These are phyloP conservation scores for Microplitis demolitor DNA, from an alignment of 1,140 invertebrate species.

Conservation along the genomic window DNA sequence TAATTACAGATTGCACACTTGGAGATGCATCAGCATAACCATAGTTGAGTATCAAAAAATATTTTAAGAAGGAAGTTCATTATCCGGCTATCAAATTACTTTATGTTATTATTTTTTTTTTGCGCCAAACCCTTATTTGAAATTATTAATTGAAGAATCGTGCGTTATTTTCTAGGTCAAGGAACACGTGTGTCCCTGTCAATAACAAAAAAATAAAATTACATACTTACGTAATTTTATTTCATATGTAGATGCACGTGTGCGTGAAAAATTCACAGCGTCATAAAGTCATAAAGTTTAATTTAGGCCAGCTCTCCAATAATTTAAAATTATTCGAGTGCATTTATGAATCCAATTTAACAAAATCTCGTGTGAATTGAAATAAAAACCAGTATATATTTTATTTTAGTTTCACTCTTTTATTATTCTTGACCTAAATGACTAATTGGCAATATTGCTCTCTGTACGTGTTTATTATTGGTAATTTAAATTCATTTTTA, in stretches of 20 bases:
- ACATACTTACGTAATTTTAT: background rate
- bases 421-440: background rate
- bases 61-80: background rate
- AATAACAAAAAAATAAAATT: background rate
- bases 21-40: too few relatives aligned
- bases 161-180: background rate
- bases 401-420: background rate
- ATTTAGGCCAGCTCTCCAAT: conserved; percentile 6
- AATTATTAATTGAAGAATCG: too few relatives aligned
- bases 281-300: conserved; percentile 11
- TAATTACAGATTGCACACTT: conserved; percentile 8
- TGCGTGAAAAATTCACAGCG: background rate
- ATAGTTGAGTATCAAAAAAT: background rate
- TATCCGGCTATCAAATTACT: background rate
- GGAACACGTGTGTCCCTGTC: background rate
- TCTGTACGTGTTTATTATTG: too few relatives aligned
- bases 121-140: too few relatives aligned
- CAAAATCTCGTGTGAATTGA: background rate
- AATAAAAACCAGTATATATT: background rate
- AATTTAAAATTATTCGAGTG: background rate
- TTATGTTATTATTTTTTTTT: background rate
- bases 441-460: background rate
- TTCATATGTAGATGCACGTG: background rate
- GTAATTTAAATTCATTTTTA: too few relatives aligned
- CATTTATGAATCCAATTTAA: background rate